phyloP scores from a whole-genome alignment of 2,888 invertebrate species.

The Agrilus biguttatus region DNA sequence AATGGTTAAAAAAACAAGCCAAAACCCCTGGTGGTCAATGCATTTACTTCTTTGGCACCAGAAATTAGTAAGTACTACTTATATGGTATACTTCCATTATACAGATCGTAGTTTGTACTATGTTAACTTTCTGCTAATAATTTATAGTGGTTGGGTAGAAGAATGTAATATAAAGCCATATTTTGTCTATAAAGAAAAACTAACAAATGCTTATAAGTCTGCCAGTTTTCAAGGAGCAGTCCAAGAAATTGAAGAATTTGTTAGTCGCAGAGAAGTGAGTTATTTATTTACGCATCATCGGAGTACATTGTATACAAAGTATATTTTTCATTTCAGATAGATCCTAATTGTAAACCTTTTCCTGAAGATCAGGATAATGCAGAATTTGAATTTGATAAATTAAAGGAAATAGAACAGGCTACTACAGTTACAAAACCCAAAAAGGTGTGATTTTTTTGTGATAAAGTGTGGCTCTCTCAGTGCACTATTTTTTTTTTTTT shows the following conservation, averaged over 20 bases:
- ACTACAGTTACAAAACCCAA: constrained; percentile 5
- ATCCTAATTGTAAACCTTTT: too few species aligned
- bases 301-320: too few species aligned
- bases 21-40: constrained; percentile 67
- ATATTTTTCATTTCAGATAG: too few species aligned
- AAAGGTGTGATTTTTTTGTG: constrained; percentile 7
- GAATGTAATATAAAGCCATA: constrained; percentile 72
- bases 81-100: constrained; percentile 1
- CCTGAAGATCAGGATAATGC: too few species aligned
- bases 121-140: constrained; percentile 7
- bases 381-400: too few species aligned
- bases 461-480: too few species aligned
- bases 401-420: too few species aligned
- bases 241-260: constrained; percentile 64
- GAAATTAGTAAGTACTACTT: constrained; percentile 78
- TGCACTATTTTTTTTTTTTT: too few species aligned
- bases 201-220: constrained; percentile 61
- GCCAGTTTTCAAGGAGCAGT: constrained; percentile 66
- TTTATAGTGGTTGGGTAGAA: constrained; percentile 77
- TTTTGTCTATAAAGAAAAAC: constrained; percentile 60
- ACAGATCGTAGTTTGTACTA: neutral
- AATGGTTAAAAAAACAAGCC: constrained; percentile 59
- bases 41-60: constrained; percentile 89
- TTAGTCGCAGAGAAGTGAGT: constrained; percentile 51
- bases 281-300: neutral